Conservation (phyloP, 2,888 invertebrate species). For the Drosophila incognita region DNA sequence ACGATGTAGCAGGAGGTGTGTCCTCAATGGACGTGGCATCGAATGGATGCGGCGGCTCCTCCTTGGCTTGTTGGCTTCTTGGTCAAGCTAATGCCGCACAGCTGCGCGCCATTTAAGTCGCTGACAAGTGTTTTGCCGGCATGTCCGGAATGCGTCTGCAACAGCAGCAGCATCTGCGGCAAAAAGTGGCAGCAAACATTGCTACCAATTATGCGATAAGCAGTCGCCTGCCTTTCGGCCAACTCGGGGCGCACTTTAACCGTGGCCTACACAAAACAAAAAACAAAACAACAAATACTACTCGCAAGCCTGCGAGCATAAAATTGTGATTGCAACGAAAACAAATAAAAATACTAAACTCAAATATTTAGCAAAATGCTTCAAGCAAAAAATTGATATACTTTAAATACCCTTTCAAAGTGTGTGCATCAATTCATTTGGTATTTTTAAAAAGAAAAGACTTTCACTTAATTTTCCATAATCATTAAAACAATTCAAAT, state of each 20-base stretch:
- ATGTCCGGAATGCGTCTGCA: constrained; percentile 69
- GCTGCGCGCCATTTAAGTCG: constrained; percentile 79
- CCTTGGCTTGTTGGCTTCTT: constrained; percentile 4
- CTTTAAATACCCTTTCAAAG: constrained; percentile 9
- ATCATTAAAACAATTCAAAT: background rate
- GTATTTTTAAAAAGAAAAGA: background rate
- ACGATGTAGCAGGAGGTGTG: constrained; percentile 60
- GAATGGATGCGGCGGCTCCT: constrained; percentile 32
- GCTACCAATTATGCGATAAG: constrained; percentile 78
- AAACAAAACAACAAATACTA: constrained; percentile 15
- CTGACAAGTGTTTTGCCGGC: constrained; percentile 79
- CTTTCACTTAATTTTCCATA: background rate
- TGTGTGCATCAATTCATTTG: background rate
- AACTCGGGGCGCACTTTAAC: constrained; percentile 58
- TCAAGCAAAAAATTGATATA: constrained; percentile 1
- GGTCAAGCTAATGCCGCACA: constrained; percentile 68
- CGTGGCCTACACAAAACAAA: constrained; percentile 21
- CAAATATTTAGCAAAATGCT: constrained; percentile 34
- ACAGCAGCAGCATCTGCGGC: constrained; percentile 28
- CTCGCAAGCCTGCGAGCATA: constrained; percentile 20
- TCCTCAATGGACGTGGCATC: constrained; percentile 54
- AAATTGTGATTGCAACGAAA: constrained; percentile 59
- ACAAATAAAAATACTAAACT: constrained; percentile 40
- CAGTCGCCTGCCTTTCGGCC: constrained; percentile 49
- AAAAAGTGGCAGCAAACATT: constrained; percentile 77